Base-by-base conservation (phyloP, 2,888 invertebrate genomes). In the Gisinianus flammeolus region DNA sequence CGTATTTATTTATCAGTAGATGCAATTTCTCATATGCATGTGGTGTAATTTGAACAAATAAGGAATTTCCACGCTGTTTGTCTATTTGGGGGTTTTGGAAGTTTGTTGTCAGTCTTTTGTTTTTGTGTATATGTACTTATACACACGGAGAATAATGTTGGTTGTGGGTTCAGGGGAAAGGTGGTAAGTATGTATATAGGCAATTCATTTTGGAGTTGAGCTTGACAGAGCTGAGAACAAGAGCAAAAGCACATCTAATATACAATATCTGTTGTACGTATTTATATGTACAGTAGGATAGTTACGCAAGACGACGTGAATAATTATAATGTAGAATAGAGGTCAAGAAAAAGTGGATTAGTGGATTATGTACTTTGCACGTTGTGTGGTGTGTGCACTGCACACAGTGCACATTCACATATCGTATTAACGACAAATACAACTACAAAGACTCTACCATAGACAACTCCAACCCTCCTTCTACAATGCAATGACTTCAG, bases 341-440 rank as follows among this genome's bases (percentile, higher is more conserved):
- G 77, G 77, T 77, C 77, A 70, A 54, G 69, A 62, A 77, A 69
- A 77, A 77, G 77, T 77, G 52, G 77, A 77, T 71, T 77, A 70
- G 77, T 70, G 58, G 77, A 77, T 26, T 44, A 44, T 44, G 19
- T 44, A 44, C 6, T 35, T 8, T 35, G 35, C 35, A 35, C 12
- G 35, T 19, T 16, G 44, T 44, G 8, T 6, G 19, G 2, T 16
- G 3, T 44, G 44, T 44, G 44, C 44, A 44, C 19, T 44, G 12
- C 44, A 44, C 44, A 44, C 19, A 44, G 3, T 44, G 19, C 44
- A 44, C 8, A 4, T 19, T 44, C 44, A 44, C 44, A 44, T 19
- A 35, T 35, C 5, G 35, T 35, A 35, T 8, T 44, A 44, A 2
- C 12, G 16, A 44, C 44, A 2, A 19, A 44, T 44, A 19, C 44